Percentiles rank a stretch among this genome's conserved stretches.
These are phyloP conservation scores for Calyptomena viridis DNA, from an alignment of 2,113 vertebrate species.

Conservation along the genomic window DNA sequence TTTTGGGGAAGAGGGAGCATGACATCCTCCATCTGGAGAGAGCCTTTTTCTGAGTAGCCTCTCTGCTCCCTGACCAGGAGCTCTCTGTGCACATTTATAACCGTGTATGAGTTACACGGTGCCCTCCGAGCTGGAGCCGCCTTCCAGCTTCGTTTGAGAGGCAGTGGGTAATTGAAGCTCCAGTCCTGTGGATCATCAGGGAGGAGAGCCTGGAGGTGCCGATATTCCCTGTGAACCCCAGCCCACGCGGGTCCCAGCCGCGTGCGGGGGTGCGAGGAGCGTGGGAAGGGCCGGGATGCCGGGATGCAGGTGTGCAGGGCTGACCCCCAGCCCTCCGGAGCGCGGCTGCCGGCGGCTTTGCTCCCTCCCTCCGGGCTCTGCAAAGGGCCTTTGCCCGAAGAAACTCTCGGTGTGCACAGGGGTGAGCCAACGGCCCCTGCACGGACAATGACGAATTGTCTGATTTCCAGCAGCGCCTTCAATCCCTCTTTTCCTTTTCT, in stretches of 20 bases:
- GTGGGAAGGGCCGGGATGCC: background rate
- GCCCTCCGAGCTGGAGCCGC: background rate
- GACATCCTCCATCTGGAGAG: background rate
- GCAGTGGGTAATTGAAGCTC: background rate
- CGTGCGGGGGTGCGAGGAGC: background rate
- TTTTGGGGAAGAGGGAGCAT: background rate
- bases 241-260: background rate
- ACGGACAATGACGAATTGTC: background rate
- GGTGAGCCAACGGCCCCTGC: background rate
- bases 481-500: background rate
- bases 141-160: background rate
- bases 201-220: background rate
- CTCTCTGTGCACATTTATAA: background rate
- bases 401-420: background rate
- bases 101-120: accelerated
- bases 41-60: background rate
- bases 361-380: background rate
- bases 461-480: background rate
- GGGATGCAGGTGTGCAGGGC: background rate
- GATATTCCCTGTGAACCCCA: background rate
- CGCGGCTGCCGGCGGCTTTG: background rate
- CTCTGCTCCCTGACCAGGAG: background rate
- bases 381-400: background rate
- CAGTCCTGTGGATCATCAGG: background rate
- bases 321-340: background rate